These are phyloP conservation scores for Typhlomys cinereus DNA, from an alignment of 2,113 vertebrate species.

Conservation along the genomic window DNA sequence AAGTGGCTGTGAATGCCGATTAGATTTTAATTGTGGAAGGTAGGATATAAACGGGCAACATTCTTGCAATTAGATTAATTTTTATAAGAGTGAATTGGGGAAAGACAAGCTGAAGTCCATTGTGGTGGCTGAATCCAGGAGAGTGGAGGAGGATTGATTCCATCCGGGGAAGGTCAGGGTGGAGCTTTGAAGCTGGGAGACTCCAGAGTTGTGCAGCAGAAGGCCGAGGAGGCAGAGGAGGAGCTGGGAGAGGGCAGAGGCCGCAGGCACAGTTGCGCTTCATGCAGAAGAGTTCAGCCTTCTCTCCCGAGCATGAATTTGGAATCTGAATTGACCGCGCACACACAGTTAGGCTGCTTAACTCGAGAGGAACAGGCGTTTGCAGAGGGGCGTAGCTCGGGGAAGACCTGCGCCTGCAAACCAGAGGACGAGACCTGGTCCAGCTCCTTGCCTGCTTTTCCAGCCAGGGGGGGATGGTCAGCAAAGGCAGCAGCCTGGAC, in stretches of 20 bases:
- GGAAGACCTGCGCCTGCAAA: no score
- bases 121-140: neutral
- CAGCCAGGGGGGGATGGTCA: neutral
- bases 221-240: neutral
- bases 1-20: neutral
- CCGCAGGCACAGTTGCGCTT: neutral
- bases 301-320: neutral
- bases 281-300: neutral
- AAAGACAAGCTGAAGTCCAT: constrained; percentile 16
- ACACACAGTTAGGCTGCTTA: neutral
- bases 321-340: neutral
- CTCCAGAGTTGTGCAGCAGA: neutral
- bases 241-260: neutral
- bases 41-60: neutral
- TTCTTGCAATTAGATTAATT: constrained; percentile 26
- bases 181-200: neutral
- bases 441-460: neutral
- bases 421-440: no score
- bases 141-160: neutral
- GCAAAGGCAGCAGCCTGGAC: constrained; percentile 55
- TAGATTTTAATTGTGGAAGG: neutral
- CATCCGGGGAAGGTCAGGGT: neutral
- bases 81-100: neutral
- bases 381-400: no score
- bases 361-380: neutral